Evolutionary conservation across 2,113 vertebrate species (phyloP).

Genomic region (Ictidomys tridecemlineatus): DNA sequence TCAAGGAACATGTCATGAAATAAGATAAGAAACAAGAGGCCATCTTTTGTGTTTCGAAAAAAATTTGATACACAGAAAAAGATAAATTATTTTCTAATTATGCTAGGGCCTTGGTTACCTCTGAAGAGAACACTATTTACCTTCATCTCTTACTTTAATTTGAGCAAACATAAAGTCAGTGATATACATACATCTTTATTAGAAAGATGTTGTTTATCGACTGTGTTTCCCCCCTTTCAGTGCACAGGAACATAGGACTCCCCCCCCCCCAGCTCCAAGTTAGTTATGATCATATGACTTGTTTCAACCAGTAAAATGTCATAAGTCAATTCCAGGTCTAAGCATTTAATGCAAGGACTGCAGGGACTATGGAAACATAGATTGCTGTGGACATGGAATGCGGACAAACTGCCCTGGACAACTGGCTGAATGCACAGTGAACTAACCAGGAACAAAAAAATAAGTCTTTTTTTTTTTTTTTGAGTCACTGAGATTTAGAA

Average conservation of each 20-base stretch:
- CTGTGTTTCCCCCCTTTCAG: not conserved
- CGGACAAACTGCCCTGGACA: not conserved
- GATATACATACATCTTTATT: not conserved
- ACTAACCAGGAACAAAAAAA: not conserved
- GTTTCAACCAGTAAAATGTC: not conserved
- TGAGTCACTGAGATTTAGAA: not conserved
- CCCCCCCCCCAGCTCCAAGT: not conserved
- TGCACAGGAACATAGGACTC: not conserved
- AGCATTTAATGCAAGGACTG: not conserved
- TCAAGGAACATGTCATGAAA: slow-evolving; percentile 3
- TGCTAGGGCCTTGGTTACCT: not conserved
- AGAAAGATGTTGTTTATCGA: not conserved
- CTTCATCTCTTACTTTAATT: not conserved
- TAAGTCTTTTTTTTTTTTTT: not conserved
- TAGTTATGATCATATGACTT: not conserved
- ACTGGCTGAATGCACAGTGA: not conserved
- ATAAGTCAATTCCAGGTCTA: not conserved
- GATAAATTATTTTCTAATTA: not conserved
- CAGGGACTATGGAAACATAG: not conserved
- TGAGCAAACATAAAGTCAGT: not conserved
- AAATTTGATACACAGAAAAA: not conserved
- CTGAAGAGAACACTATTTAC: not conserved
- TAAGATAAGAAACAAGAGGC: not conserved
- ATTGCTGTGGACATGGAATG: not conserved
- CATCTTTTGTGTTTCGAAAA: slow-evolving; percentile 41